Evolutionary conservation across 2,113 vertebrate species (phyloP), one percentile per base, ranked within the genome.

Genomic region (Malurus melanocephalus): DNA sequence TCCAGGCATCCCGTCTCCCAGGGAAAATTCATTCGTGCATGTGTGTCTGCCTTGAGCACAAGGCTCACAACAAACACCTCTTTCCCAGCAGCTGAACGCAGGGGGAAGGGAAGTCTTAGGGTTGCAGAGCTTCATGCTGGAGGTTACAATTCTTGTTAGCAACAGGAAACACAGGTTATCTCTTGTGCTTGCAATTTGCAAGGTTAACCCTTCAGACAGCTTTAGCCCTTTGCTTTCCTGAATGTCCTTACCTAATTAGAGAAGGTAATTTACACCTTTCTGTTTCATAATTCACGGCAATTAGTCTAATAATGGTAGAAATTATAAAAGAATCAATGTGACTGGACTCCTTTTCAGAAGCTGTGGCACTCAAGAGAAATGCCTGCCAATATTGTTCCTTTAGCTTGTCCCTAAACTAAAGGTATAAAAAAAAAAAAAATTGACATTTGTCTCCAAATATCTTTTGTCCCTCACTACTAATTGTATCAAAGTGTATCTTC

Each of bases 211-310:
- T 96, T 88, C 57, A 85, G 68, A 80, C 8, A n/a, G 79, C 72
- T 91, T 93, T 73, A 92, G 75, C 28, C 59, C 65, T 82, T 60
- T 32, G 7, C 64, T 86, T 87, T 88, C 71, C 84, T 85, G 87
- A 75, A 77, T 75, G 87, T 73, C 85, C 88, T 12, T 11, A 93
- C 30, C 64, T 57, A 45, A 86, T 85, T 12, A 67, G 73, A 53
- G 69, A 95, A 96, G 68, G 64, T 83, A 75, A 77, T 80, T 92
- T 91, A 87, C 90, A 93, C 23, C 62, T 85, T 94, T 89, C 79
- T 89, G 48, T 93, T 95, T 86, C 52, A 85, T 46, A 73, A 83
- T 60, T 72, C 49, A 57, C 48, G 73, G 62, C 87, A 89, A 91
- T 93, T 66, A 93, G 75, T 92, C 85, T 3, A 68, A 57, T 26